Base-by-base conservation (phyloP, 2,888 invertebrate species). In the Habrosyne pyritoides region DNA sequence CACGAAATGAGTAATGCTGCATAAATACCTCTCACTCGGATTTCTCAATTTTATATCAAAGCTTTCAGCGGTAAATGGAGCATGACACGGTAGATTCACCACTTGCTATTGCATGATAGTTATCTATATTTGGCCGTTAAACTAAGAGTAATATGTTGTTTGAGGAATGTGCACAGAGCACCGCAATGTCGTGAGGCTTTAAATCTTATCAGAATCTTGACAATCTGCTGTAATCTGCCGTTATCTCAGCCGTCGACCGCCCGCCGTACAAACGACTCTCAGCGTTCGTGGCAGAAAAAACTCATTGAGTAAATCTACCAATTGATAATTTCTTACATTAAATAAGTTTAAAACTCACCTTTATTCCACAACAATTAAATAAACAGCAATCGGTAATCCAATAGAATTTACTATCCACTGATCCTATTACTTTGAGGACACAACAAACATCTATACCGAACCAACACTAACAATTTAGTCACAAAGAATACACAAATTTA, bases 311-410 rank as follows among this genome's bases (percentile, higher is more conserved):
- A 53, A 62, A 58, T 26, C 18, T 8, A 18, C 50, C 2, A 6
- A 18, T 12, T 30, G 8, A 50, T 21, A 28, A 3, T 18, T 21
- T 10, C 10, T 14, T n/a, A 1, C 26, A 14, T 5, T 10, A 64
- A 59, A 56, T 42, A 58, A 56, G 51, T 49, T 48, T 21, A 61
- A 60, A 73, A 84, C 91, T 89, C 73, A 91, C 91, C 89, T 86
- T 78, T 81, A 74, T 75, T 82, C 76, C 75, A 77, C 77, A 81
- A 83, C 77, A 81, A 84, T 81, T 81, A 81, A 81, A 81, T 81
- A 82, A 83, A 84, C 87, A 87, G 84, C 84, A 80, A 79, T 84
- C 84, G 73, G 87, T 90, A 91, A 91, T 91, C 91, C 91, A 91
- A 91, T 91, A 91, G 80, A 81, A 79, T 81, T 67, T 83, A 79